Evolutionary conservation across 2,113 vertebrate genomes (phyloP), one percentile per base, ranked within the genome.

Genomic region (Aythya baeri): DNA sequence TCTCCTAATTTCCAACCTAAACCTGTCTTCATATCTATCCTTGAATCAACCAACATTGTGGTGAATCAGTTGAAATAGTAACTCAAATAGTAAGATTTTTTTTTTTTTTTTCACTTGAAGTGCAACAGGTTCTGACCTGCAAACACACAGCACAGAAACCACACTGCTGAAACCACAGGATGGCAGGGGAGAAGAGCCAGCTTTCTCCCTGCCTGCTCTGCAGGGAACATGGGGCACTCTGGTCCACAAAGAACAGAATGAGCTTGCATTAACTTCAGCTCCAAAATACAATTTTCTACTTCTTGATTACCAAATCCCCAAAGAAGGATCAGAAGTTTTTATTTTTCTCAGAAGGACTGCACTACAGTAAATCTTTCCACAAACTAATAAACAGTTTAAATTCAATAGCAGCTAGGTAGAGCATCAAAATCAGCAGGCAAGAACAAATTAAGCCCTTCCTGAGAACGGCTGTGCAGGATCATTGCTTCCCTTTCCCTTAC

Each of bases 311-410:
- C 83, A 95, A 92, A 93, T 91, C 75, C 66, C 79, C 38, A n/a
- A 82, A 94, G 93, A 96, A 16, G 41, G 10, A 57, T 81, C 73
- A 50, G 44, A 88, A 88, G 78, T 80, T 97, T 93, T 95, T 87
- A 38, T 94, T 96, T 96, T 96, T 63, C 58, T 89, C 59, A 11
- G 43, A 94, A 91, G 83, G 66, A 84, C 89, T 55, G 43, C 3
- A 12, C 36, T 74, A 83, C 34, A 13, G 83, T 94, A 97, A 93
- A 96, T 97, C 95, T 96, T 96, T 77, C 79, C 54, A 89, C 72
- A 93, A 97, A 93, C 27, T 85, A 93, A 94, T 88, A 97, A 96
- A 87, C 71, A 41, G 83, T 94, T 97, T 94, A 85, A 95, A 96
- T 96, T 92, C 78, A 86, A 90, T 61, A 91, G 55, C 77, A 87